These are phyloP conservation scores for Mus caroli DNA, from an alignment of 2,797 vertebrate species.

Conservation along the genomic window DNA sequence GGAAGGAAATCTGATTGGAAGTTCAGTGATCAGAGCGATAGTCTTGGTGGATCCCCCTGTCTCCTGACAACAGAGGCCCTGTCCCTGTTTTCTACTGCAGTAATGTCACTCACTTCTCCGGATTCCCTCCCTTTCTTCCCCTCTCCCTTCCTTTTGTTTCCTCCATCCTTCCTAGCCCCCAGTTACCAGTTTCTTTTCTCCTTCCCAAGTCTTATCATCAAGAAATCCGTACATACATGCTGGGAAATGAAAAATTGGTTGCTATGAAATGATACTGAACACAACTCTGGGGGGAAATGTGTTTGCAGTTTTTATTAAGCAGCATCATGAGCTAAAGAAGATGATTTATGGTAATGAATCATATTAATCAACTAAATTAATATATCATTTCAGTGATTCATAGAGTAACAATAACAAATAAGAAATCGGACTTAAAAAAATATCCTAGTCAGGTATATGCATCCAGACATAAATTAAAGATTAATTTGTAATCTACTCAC, in stretches of 20 bases:
- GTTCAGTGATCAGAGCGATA: not conserved
- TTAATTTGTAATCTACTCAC: conserved; percentile 82
- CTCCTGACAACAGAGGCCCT: conserved; percentile 28
- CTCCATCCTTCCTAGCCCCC: not conserved
- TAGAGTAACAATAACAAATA: conserved; percentile 73
- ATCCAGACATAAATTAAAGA: conserved; percentile 76
- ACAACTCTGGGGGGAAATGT: conserved; percentile 18
- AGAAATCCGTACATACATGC: not conserved
- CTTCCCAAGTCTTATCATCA: conserved; percentile 11
- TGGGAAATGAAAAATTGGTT: conserved; percentile 41
- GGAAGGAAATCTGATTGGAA: not conserved
- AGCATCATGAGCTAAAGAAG: conserved; percentile 47
- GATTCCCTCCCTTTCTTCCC: not conserved
- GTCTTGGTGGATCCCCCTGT: not conserved
- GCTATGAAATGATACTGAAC: not conserved
- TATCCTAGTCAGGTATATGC: conserved; percentile 52
- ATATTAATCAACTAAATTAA: conserved; percentile 79
- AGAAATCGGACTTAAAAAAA: conserved; percentile 65
- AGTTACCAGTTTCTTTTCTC: not conserved
- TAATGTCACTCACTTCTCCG: not conserved
- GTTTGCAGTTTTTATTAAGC: conserved; percentile 54
- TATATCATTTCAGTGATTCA: conserved; percentile 70
- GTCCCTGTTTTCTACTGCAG: not conserved
- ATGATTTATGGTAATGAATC: conserved; percentile 65
- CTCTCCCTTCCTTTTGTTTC: not conserved